Evolutionary conservation across 2,888 invertebrate species (phyloP).

Genomic region (Corbicula japonica): DNA sequence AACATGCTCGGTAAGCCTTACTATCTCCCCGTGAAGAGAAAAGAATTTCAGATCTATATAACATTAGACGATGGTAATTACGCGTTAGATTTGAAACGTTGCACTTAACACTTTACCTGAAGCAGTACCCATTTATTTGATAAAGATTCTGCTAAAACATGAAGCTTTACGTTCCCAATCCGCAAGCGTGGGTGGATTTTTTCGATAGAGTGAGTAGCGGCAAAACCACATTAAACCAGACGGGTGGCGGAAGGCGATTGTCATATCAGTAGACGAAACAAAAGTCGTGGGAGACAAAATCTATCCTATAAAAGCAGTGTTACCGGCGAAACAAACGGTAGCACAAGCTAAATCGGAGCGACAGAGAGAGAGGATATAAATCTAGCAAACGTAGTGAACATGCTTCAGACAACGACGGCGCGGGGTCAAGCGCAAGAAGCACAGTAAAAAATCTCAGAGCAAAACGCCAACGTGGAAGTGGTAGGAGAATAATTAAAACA

Average conservation of each 20-base stretch:
- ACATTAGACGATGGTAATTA: conserved; percentile 16
- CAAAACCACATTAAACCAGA: conserved; percentile 51
- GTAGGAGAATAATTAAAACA: neutral
- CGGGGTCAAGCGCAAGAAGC: conserved; percentile 25
- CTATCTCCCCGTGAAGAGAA: conserved; percentile 48
- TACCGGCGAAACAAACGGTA: conserved; percentile 49
- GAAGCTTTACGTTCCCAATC: too few relatives aligned
- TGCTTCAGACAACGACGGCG: conserved; percentile 22
- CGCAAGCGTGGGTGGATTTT: conserved; percentile 58
- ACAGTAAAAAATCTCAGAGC: neutral
- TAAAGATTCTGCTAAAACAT: too few relatives aligned
- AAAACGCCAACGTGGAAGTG: conserved; percentile 25
- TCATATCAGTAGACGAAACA: conserved; percentile 34
- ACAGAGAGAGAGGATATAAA: conserved; percentile 52
- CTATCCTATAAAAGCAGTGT: conserved; percentile 43
- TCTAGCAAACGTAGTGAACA: conserved; percentile 17
- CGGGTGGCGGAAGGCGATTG: conserved; percentile 39
- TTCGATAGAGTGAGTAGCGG: too few relatives aligned
- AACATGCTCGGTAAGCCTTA: conserved; percentile 26
- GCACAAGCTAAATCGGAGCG: conserved; percentile 50
- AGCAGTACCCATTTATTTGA: too few relatives aligned
- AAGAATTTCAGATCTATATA: conserved; percentile 53
- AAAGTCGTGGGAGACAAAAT: conserved; percentile 13
- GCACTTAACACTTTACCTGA: too few relatives aligned
- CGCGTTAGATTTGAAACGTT: conserved; percentile 35